Evolutionary conservation across 2,113 vertebrate species (phyloP).

Genomic region (Chamaea fasciata): DNA sequence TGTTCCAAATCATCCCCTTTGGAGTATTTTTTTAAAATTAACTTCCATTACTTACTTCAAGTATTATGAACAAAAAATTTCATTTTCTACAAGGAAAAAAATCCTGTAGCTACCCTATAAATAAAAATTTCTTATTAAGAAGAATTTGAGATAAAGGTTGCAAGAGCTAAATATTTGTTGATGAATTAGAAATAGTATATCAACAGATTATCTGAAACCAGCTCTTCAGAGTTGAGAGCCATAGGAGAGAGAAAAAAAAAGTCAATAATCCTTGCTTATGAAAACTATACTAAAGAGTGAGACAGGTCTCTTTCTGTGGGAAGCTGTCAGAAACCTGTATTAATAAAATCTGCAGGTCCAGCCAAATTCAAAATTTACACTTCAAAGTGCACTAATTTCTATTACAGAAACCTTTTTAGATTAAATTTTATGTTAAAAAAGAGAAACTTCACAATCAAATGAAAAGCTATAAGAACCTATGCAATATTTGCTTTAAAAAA

Average conservation of each 20-base stretch:
- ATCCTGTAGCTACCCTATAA: not conserved
- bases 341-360: not conserved
- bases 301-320: not conserved
- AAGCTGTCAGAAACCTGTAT: not conserved
- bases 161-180: not conserved
- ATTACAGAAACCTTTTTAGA: not conserved
- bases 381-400: not conserved
- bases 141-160: not conserved
- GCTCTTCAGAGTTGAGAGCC: not conserved
- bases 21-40: not conserved
- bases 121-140: not conserved
- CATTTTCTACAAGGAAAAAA: not conserved
- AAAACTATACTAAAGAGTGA: rapidly evolving
- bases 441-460: not conserved
- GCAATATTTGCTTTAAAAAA: not conserved
- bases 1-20: not conserved
- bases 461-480: not conserved
- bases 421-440: not conserved
- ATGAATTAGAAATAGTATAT: not conserved
- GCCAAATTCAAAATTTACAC: not conserved
- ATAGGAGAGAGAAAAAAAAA: not conserved
- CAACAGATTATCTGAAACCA: not conserved
- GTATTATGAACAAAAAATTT: not conserved
- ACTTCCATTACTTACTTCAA: not conserved
- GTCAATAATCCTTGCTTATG: not conserved